phyloP scores from a whole-genome alignment of 2,797 vertebrate species.

The Scomberomorus guttatus region DNA sequence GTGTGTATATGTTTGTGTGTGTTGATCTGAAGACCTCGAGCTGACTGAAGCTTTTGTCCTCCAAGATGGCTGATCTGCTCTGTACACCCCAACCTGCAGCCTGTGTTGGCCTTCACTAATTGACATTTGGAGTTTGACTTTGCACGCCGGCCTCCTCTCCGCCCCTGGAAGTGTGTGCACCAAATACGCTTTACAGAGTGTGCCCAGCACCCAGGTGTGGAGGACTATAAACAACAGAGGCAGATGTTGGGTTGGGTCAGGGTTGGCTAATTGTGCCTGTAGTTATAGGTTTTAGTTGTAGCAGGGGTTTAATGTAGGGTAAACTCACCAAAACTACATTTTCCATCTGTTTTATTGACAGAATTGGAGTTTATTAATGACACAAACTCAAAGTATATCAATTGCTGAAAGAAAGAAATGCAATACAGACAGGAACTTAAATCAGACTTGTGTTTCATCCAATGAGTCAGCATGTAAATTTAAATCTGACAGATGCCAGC shows the following conservation, averaged over 20 bases:
- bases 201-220: constrained; percentile 80
- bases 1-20: constrained; percentile 37
- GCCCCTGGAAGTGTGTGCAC: constrained; percentile 77
- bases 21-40: constrained; percentile 39
- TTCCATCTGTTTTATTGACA: not conserved
- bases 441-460: not conserved
- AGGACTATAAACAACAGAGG: constrained; percentile 57
- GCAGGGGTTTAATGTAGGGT: not conserved
- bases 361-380: not conserved
- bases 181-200: constrained; percentile 84
- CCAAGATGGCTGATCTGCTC: constrained; percentile 53
- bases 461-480: not conserved
- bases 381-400: not conserved
- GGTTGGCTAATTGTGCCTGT: constrained; percentile 6
- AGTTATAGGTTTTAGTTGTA: not conserved
- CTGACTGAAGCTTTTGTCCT: constrained; percentile 70
- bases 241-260: constrained; percentile 54
- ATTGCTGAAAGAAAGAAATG: not conserved
- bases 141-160: constrained; percentile 64
- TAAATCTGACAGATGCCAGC: constrained; percentile 1
- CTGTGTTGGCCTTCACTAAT: constrained; percentile 82
- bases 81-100: constrained; percentile 65
- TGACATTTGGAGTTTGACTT: constrained; percentile 76
- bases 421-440: not conserved
- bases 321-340: not conserved